phyloP scores from a whole-genome alignment of 2,797 vertebrate genomes.

The Hipposideros larvatus region DNA sequence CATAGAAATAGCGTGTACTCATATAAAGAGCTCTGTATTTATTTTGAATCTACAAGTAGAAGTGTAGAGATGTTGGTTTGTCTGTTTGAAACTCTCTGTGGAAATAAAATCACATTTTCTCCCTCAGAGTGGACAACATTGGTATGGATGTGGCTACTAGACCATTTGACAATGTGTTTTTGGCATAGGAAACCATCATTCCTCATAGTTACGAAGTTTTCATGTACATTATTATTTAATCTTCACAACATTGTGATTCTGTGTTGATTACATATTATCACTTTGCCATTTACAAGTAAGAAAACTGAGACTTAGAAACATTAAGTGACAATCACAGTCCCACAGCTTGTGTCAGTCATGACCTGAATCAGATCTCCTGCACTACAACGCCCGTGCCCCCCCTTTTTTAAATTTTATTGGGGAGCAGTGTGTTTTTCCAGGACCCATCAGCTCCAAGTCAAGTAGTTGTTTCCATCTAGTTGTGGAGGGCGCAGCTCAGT shows the following conservation, averaged over 20 bases:
- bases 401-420: background rate
- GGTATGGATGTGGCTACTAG: background rate
- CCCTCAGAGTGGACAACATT: background rate
- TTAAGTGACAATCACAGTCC: background rate
- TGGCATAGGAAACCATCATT: background rate
- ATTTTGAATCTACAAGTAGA: background rate
- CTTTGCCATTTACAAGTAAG: background rate
- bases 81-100: conserved; percentile 7
- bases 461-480: no score
- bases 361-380: background rate
- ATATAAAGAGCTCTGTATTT: background rate
- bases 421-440: no score
- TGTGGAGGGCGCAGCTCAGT: no score
- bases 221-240: background rate
- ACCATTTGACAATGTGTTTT: background rate
- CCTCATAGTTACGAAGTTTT: background rate
- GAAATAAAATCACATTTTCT: conserved; percentile 36
- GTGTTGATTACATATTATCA: background rate
- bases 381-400: background rate
- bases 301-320: conserved; percentile 4
- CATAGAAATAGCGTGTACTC: background rate
- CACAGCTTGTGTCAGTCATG: background rate
- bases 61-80: conserved; percentile 4
- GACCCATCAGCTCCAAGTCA: no score
- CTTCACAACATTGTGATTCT: background rate